Conservation (phyloP, 1,140 invertebrate genomes). For the Brachionus koreanus region DNA sequence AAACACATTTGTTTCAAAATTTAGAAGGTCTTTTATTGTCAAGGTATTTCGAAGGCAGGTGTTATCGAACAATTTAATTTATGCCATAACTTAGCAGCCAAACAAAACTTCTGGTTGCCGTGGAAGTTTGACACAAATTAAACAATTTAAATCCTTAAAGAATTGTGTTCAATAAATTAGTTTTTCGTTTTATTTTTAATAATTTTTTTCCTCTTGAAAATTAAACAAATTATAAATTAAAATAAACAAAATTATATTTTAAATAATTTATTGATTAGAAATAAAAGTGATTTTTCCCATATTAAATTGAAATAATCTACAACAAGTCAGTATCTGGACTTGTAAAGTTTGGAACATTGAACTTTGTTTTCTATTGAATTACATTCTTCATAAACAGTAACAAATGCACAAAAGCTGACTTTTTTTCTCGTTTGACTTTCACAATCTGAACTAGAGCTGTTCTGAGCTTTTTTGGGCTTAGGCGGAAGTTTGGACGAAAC, state of each 20-base stretch:
- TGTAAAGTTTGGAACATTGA: background rate
- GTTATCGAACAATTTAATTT: background rate
- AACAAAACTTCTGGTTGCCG: constrained; percentile 17
- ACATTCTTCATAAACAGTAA: background rate
- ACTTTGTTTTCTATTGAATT: background rate
- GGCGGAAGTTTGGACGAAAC: background rate
- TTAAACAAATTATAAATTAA: background rate
- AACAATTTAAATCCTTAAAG: background rate
- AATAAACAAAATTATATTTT: background rate
- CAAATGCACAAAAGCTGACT: background rate
- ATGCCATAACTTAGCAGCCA: constrained; percentile 26
- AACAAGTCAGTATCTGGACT: background rate
- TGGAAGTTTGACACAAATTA: background rate
- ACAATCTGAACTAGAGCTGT: background rate
- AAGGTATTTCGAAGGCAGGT: background rate
- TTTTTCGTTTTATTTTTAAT: background rate
- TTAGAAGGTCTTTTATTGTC: constrained; percentile 9
- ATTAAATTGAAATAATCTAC: background rate
- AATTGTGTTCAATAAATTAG: background rate
- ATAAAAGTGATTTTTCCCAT: background rate
- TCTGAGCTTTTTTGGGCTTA: background rate
- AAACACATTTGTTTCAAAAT: background rate
- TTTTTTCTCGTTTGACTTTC: background rate
- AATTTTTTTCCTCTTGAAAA: background rate
- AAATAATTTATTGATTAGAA: background rate